These are phyloP conservation scores for Tor tambroides DNA, from an alignment of 2,113 vertebrate species.

Conservation along the genomic window DNA sequence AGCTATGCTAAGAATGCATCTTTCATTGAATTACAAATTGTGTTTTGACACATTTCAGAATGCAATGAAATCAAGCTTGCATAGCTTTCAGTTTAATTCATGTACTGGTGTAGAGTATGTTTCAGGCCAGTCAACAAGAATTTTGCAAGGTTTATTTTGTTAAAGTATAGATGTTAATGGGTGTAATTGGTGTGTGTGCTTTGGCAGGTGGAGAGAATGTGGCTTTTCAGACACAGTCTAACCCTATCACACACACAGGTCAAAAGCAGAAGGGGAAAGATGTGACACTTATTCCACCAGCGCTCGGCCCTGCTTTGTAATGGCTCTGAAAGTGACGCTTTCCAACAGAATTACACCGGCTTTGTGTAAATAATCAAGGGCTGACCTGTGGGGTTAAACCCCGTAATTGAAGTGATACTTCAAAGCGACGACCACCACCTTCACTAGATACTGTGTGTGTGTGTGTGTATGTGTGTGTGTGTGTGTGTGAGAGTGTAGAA, in stretches of 20 bases:
- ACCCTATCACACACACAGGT: slow-evolving; percentile 91
- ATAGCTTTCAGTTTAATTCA: not conserved
- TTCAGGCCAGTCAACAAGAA: not conserved
- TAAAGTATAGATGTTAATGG: slow-evolving; percentile 35
- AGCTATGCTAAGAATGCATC: not conserved
- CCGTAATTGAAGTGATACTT: slow-evolving; percentile 99
- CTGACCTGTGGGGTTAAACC: slow-evolving; percentile 98
- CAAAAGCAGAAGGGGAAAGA: slow-evolving; percentile 79
- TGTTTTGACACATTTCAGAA: not conserved
- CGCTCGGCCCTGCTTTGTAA: slow-evolving; percentile 82
- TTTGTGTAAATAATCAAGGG: slow-evolving; percentile 99
- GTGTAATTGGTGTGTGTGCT: slow-evolving; percentile 26
- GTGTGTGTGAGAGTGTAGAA: slow-evolving; percentile 1
- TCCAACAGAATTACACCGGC: slow-evolving; percentile 90
- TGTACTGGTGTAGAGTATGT: not conserved
- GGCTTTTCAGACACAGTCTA: slow-evolving; percentile 76
- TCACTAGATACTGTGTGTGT: slow-evolving; percentile 81
- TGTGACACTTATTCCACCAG: slow-evolving; percentile 86
- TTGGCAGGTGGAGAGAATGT: slow-evolving; percentile 69
- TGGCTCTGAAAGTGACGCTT: slow-evolving; percentile 86
- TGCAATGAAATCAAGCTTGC: not conserved
- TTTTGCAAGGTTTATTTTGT: slow-evolving; percentile 14
- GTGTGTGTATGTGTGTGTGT: slow-evolving; percentile 54
- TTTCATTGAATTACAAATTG: not conserved
- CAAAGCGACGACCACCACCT: slow-evolving; percentile 95